Conservation (phyloP, 2,113 vertebrate species). For the Talpa occidentalis region DNA sequence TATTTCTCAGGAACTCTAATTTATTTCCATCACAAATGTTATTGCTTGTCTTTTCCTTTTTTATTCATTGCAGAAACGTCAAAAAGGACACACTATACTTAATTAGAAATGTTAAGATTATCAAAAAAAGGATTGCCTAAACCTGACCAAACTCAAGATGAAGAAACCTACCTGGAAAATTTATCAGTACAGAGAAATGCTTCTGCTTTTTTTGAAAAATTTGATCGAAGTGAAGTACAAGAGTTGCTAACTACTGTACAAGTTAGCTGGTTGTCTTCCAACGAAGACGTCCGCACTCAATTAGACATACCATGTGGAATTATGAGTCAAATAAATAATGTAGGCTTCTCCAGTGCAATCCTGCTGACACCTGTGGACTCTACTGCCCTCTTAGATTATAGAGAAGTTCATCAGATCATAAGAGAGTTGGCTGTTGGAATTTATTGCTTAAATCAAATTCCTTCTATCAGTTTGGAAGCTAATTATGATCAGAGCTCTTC, state of each 20-base stretch:
- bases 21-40: not conserved
- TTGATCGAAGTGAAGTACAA: conserved; percentile 83
- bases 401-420: conserved; percentile 87
- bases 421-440: conserved; percentile 85
- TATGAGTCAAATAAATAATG: conserved; percentile 83
- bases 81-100: not conserved
- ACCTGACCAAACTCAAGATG: conserved; percentile 77
- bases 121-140: conserved; percentile 69
- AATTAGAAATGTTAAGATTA: conserved; percentile 72
- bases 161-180: conserved; percentile 80
- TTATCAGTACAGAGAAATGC: conserved; percentile 83
- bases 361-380: conserved; percentile 83
- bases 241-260: conserved; percentile 81
- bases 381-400: conserved; percentile 80
- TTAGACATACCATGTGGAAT: conserved; percentile 82
- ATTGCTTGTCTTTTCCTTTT: conserved; percentile 21
- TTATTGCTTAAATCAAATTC: conserved; percentile 88
- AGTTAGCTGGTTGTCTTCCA: conserved; percentile 83
- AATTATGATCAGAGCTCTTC: conserved; percentile 86
- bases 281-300: conserved; percentile 75
- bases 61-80: conserved; percentile 58
- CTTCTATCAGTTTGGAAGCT: conserved; percentile 84
- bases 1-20: not conserved
- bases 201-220: conserved; percentile 86
- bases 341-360: conserved; percentile 75